These are phyloP conservation scores for Gallinago undulata DNA, from an alignment of 2,113 vertebrate genomes.

Conservation along the genomic window DNA sequence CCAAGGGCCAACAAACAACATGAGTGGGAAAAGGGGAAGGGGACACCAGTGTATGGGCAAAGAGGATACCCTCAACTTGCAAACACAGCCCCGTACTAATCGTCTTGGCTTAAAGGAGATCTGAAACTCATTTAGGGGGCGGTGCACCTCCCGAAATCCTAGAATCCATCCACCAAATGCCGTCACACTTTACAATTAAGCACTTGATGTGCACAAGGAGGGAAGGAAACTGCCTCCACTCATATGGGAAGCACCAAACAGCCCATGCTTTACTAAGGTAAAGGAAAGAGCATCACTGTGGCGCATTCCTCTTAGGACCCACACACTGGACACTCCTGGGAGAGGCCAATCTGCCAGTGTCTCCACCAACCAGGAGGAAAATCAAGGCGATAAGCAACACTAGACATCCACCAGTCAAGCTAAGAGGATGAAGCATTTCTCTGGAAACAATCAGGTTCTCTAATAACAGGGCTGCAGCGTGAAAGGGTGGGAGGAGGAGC, in stretches of 20 bases:
- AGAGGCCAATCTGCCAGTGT: not conserved
- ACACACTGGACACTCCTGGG: not conserved
- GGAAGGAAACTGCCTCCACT: not conserved
- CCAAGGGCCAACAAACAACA: not conserved
- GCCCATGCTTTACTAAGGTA: not conserved
- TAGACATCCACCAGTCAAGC: not conserved
- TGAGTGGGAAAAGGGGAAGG: not conserved
- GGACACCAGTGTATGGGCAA: not conserved
- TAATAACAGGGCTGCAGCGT: conserved; percentile 54
- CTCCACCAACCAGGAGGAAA: not conserved
- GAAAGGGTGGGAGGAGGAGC: conserved; percentile 61
- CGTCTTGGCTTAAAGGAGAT: not conserved
- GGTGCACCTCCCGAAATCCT: not conserved
- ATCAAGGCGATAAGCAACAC: not conserved
- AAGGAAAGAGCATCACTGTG: not conserved
- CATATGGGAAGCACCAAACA: not conserved
- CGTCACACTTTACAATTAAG: not conserved
- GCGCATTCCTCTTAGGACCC: not conserved
- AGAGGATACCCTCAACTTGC: not conserved
- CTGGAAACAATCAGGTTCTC: conserved; percentile 49
- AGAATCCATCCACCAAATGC: not conserved
- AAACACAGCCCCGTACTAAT: not conserved
- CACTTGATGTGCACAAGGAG: fast-evolving
- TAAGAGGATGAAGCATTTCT: conserved; percentile 33
- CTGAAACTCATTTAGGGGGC: not conserved